A percentile compares a stretch with the other conserved stretches of the same genome.
Evolutionary conservation across 2,113 vertebrate genomes (phyloP).

Genomic region (Piprites chloris): DNA sequence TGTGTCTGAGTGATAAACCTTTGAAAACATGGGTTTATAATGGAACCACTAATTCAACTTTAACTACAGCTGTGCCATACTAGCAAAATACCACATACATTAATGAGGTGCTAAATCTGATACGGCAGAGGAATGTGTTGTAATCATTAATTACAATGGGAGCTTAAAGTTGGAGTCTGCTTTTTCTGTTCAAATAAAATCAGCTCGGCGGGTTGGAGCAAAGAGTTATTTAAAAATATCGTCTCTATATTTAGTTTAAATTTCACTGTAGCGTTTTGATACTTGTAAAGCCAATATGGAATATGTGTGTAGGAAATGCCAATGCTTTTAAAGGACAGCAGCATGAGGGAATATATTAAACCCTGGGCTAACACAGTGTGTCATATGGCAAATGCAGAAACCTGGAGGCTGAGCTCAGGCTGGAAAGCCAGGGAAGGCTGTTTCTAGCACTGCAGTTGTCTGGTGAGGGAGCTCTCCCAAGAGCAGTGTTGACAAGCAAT

Average conservation of each 20-base stretch:
- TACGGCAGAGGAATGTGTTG: conserved; percentile 2
- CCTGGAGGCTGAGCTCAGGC: not conserved
- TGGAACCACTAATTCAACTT: conserved; percentile 58
- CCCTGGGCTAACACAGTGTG: not conserved
- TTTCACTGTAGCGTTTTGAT: conserved; percentile 45
- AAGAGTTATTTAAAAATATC: conserved; percentile 55
- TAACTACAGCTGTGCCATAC: conserved; percentile 30
- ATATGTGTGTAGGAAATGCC: conserved; percentile 61
- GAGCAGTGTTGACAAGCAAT: conserved; percentile 19
- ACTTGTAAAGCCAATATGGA: conserved; percentile 61
- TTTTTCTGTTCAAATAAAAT: conserved; percentile 45
- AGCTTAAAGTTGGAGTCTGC: conserved; percentile 39
- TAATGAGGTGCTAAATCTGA: conserved; percentile 57
- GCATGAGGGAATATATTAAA: conserved; percentile 42
- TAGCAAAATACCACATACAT: conserved; percentile 49
- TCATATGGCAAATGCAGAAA: not conserved
- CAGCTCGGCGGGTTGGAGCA: conserved; percentile 6
- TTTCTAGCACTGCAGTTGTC: not conserved
- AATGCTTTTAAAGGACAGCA: conserved; percentile 58
- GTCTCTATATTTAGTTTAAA: conserved; percentile 53
- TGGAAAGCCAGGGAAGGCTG: not conserved
- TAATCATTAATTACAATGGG: conserved; percentile 61
- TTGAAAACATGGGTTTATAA: conserved; percentile 48
- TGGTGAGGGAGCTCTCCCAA: conserved; percentile 13
- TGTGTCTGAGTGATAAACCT: conserved; percentile 58